phyloP scores from a whole-genome alignment of 2,888 invertebrate genomes.

The Alcis repandata region DNA sequence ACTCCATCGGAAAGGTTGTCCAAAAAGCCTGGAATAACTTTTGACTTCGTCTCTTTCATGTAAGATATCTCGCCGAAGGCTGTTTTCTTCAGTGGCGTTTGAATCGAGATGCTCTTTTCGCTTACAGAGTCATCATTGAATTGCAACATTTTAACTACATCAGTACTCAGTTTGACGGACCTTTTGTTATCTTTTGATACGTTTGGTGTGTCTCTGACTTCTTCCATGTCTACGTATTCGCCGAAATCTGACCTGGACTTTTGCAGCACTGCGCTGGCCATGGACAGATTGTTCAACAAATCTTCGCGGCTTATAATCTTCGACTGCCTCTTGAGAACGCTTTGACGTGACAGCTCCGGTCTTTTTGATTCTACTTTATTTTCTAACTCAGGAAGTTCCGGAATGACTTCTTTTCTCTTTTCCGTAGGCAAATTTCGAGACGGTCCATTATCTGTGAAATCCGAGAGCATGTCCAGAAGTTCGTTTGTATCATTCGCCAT shows the following conservation, averaged over 20 bases:
- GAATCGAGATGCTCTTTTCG: conserved; percentile 52
- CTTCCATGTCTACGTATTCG: conserved; percentile 56
- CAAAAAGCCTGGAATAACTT: conserved; percentile 72
- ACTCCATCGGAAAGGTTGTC: conserved; percentile 69
- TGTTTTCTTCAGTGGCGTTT: conserved; percentile 67
- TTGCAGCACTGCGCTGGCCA: conserved; percentile 68
- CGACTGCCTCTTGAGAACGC: conserved; percentile 57
- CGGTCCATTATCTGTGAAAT: conserved; percentile 62
- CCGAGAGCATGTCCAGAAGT: conserved; percentile 68
- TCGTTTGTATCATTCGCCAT: conserved; percentile 70
- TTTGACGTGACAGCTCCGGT: conserved; percentile 38
- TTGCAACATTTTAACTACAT: conserved; percentile 73
- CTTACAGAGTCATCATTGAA: conserved; percentile 70
- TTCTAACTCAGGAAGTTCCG: conserved; percentile 40
- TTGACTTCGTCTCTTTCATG: conserved; percentile 60
- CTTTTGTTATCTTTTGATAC: conserved; percentile 42
- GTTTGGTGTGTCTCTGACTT: conserved; percentile 45
- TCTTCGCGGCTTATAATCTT: conserved; percentile 68
- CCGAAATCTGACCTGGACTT: conserved; percentile 61
- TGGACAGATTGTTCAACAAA: conserved; percentile 68
- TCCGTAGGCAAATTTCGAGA: conserved; percentile 37
- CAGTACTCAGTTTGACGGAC: conserved; percentile 58
- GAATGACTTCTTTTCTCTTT: conserved; percentile 40
- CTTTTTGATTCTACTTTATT: conserved; percentile 41
- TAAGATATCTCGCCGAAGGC: conserved; percentile 65